Percentiles rank a stretch among this genome's conserved stretches.
Evolutionary conservation across 92 coral and sea anemone genomes (phyloP).

Genomic region (Siderastrea radians): DNA sequence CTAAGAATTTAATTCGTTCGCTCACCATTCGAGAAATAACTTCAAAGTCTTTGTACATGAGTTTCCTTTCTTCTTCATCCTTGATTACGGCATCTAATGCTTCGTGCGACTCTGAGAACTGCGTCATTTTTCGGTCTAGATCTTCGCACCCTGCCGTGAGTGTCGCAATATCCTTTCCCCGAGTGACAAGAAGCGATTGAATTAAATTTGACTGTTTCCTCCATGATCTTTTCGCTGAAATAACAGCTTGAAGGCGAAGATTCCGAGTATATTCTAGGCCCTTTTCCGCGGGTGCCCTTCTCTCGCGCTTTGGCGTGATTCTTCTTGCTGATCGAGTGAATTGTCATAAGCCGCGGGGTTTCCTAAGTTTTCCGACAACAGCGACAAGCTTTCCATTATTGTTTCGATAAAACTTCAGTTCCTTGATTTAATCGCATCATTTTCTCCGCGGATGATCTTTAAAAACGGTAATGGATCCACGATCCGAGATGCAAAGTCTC

Average conservation of each 20-base stretch:
- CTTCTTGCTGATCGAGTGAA: neutral
- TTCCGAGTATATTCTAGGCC: neutral
- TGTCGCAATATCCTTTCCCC: conserved; percentile 13
- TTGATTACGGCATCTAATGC: conserved; percentile 27
- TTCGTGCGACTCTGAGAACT: conserved; percentile 13
- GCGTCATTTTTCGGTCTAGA: conserved; percentile 24
- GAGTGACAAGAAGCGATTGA: conserved; percentile 16
- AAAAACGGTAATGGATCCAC: too few relatives aligned
- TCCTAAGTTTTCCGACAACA: neutral
- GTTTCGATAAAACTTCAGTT: neutral
- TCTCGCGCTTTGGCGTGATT: neutral
- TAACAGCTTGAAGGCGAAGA: conserved; percentile 6
- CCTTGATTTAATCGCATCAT: neutral
- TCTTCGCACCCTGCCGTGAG: conserved; percentile 37
- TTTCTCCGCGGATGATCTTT: too few relatives aligned
- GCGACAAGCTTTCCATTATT: neutral
- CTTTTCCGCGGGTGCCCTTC: neutral
- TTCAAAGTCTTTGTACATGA: conserved; percentile 30
- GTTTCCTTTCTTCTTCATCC: conserved; percentile 18
- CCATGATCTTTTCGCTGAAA: conserved; percentile 28
- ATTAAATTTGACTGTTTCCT: conserved; percentile 33
- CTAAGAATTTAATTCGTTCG: conserved; percentile 36
- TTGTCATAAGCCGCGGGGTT: neutral
- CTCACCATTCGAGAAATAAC: conserved; percentile 21
- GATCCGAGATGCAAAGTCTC: too few relatives aligned